phyloP scores from a whole-genome alignment of 1,140 invertebrate genomes.

The Portunus trituberculatus region DNA sequence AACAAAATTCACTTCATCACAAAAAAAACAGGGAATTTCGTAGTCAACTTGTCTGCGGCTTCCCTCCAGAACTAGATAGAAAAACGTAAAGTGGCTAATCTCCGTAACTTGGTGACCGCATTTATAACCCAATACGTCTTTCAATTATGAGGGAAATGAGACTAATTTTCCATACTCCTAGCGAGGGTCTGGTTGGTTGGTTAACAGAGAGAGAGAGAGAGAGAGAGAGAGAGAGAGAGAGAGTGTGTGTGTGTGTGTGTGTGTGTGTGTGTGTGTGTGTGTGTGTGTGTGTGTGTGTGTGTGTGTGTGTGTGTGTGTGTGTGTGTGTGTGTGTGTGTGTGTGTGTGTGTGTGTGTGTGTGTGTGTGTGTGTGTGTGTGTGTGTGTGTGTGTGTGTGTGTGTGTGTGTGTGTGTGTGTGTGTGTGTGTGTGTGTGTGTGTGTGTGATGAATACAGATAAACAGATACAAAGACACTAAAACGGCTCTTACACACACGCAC shows the following conservation, averaged over 20 bases:
- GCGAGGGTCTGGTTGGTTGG: too few relatives aligned
- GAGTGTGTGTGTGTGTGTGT: background rate
- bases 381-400: background rate
- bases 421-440: background rate
- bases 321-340: background rate
- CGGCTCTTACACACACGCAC: background rate
- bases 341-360: background rate
- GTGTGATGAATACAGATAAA: background rate
- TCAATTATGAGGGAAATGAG: background rate
- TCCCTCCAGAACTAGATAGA: background rate
- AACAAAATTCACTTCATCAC: too few relatives aligned
- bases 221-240: too few relatives aligned
- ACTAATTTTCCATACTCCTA: background rate
- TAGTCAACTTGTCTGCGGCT: background rate
- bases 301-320: background rate
- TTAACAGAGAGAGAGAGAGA: too few relatives aligned
- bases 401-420: background rate
- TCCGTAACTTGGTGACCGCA: background rate
- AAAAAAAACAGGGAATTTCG: background rate
- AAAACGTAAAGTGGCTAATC: background rate
- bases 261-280: background rate
- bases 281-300: background rate
- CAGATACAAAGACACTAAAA: background rate
- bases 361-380: background rate
- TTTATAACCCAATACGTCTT: conserved; percentile 1